Percentiles rank a stretch among this genome's conserved stretches.
phyloP scores from a whole-genome alignment of 2,888 invertebrate genomes.

The Melinopterus prodromus region DNA sequence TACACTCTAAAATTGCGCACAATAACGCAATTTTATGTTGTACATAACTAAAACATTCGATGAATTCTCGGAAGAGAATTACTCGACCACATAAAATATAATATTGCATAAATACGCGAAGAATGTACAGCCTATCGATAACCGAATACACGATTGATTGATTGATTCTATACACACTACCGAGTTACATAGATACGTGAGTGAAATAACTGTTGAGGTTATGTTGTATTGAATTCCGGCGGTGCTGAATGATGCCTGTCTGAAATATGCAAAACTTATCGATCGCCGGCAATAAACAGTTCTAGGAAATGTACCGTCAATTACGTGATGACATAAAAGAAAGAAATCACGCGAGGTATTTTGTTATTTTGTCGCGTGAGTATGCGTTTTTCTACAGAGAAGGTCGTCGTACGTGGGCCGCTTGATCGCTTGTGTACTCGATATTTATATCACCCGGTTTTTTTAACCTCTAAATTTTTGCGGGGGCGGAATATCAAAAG shows the following conservation, averaged over 20 bases:
- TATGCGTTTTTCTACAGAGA: neutral
- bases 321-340: neutral
- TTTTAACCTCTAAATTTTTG: neutral
- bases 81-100: no score
- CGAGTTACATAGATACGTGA: neutral
- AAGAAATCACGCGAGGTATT: neutral
- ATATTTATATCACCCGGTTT: neutral
- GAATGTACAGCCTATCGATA: no score
- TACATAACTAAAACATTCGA: no score
- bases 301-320: neutral
- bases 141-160: no score
- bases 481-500: neutral
- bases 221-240: neutral
- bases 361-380: neutral
- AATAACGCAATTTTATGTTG: no score
- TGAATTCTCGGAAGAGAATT: no score
- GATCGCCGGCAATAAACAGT: neutral
- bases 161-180: no score
- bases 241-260: neutral
- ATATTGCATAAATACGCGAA: no score
- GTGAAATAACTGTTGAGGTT: neutral
- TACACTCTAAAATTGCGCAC: no score
- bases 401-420: neutral
- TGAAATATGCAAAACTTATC: constrained; percentile 4
- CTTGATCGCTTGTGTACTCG: neutral